Evolutionary conservation across 2,888 invertebrate species (phyloP).

Genomic region (Noctua comes): DNA sequence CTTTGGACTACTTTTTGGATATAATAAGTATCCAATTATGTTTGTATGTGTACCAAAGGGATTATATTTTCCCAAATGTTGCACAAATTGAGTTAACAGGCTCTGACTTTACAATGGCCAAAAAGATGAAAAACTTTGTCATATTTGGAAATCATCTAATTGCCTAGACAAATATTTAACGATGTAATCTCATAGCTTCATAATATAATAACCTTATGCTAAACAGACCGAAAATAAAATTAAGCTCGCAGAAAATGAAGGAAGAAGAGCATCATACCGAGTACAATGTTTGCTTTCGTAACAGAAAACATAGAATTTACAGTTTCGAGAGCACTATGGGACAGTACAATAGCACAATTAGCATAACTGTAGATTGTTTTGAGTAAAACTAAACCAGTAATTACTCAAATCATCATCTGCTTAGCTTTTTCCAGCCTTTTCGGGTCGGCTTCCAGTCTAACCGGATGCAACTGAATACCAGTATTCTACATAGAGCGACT

Average conservation of each 20-base stretch:
- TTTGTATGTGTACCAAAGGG: background rate
- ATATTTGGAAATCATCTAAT: background rate
- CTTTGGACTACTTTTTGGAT: slow-evolving; percentile 1
- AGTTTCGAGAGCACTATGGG: background rate
- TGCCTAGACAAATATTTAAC: background rate
- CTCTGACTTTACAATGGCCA: background rate
- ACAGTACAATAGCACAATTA: background rate
- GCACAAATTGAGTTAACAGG: background rate
- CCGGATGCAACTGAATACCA: too few relatives aligned
- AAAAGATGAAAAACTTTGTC: background rate
- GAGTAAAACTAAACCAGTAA: background rate
- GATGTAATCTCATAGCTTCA: background rate
- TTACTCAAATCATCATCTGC: background rate
- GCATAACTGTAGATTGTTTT: background rate
- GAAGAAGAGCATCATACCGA: background rate
- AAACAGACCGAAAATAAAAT: slow-evolving; percentile 23
- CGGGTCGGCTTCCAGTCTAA: too few relatives aligned
- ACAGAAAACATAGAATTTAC: background rate
- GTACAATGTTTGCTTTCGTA: background rate
- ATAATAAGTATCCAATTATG: slow-evolving; percentile 9
- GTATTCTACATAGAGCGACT: too few relatives aligned
- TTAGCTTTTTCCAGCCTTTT: too few relatives aligned
- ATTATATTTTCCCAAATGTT: background rate
- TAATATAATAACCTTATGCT: slow-evolving; percentile 1
- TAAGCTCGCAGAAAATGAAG: background rate